Percentiles rank a stretch among this genome's conserved stretches.
phyloP scores from a whole-genome alignment of 2,797 vertebrate species.

The Malurus splendens region DNA sequence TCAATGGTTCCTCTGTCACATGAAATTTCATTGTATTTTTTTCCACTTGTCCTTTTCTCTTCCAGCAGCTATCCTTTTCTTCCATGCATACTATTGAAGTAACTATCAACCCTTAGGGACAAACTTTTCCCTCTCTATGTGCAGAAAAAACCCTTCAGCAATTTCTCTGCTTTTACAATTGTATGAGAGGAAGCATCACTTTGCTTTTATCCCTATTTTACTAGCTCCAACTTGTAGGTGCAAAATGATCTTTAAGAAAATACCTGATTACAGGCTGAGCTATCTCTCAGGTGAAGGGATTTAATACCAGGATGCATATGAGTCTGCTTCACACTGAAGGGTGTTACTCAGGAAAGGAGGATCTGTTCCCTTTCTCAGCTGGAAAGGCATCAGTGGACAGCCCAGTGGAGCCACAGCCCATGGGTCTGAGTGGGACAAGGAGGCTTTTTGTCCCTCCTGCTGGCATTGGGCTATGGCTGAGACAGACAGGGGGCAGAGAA shows the following conservation, averaged over 20 bases:
- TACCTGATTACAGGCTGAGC: neutral
- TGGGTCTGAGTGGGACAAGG: neutral
- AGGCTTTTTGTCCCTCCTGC: neutral
- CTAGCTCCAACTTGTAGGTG: neutral
- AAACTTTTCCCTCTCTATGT: neutral
- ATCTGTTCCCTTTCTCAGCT: neutral
- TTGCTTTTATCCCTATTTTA: neutral
- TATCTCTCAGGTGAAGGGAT: neutral
- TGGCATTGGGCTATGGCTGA: neutral
- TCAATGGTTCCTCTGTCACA: neutral
- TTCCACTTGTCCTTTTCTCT: neutral
- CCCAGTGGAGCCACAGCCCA: rapidly evolving
- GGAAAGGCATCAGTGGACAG: neutral
- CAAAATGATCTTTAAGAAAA: neutral
- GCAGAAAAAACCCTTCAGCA: neutral
- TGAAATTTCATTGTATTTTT: neutral
- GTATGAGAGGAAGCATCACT: neutral
- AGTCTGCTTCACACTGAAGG: neutral
- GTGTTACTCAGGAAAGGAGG: neutral
- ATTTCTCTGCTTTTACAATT: neutral
- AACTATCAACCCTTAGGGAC: rapidly evolving
- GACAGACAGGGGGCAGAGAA: neutral
- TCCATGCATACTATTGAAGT: neutral
- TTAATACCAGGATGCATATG: neutral
- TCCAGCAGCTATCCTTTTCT: neutral